These are phyloP conservation scores for Gnathonemus echidnorhynchus DNA, from an alignment of 2,113 vertebrate genomes.

Conservation along the genomic window DNA sequence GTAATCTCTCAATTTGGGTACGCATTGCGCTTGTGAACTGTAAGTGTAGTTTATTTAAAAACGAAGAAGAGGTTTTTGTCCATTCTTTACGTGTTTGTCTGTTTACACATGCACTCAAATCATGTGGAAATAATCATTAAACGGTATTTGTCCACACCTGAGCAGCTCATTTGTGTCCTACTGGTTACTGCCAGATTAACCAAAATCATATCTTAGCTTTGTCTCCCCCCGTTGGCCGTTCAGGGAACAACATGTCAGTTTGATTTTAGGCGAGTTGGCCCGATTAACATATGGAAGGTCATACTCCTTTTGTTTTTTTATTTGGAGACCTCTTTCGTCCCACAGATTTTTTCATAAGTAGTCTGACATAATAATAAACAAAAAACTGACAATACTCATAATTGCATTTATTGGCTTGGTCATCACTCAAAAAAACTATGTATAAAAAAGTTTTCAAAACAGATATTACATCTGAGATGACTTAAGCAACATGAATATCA, in stretches of 20 bases:
- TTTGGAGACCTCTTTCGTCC: not conserved
- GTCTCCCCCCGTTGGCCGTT: not conserved
- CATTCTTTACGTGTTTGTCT: slow-evolving; percentile 36
- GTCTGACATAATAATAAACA: not conserved
- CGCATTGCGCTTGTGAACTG: slow-evolving; percentile 28
- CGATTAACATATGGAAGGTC: not conserved
- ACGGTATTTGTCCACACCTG: slow-evolving; percentile 60
- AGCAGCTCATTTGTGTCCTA: not conserved
- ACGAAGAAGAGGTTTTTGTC: slow-evolving; percentile 34
- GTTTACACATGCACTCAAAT: slow-evolving; percentile 36
- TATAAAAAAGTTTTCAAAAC: slow-evolving; percentile 66
- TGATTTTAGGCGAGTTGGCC: not conserved
- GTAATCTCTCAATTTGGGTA: slow-evolving; percentile 17
- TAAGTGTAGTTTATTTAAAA: slow-evolving; percentile 32
- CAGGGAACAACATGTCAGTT: not conserved
- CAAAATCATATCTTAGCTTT: not conserved
- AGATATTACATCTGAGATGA: slow-evolving; percentile 60
- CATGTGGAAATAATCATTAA: slow-evolving; percentile 38
- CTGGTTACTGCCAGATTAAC: not conserved
- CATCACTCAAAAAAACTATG: slow-evolving; percentile 64
- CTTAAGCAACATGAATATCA: slow-evolving; percentile 54
- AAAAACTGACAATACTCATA: slow-evolving; percentile 18
- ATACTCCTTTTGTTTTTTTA: not conserved
- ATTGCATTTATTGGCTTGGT: slow-evolving; percentile 61
- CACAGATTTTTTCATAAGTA: not conserved